phyloP scores from a whole-genome alignment of 1,140 invertebrate genomes.

The Bombus fervidus region DNA sequence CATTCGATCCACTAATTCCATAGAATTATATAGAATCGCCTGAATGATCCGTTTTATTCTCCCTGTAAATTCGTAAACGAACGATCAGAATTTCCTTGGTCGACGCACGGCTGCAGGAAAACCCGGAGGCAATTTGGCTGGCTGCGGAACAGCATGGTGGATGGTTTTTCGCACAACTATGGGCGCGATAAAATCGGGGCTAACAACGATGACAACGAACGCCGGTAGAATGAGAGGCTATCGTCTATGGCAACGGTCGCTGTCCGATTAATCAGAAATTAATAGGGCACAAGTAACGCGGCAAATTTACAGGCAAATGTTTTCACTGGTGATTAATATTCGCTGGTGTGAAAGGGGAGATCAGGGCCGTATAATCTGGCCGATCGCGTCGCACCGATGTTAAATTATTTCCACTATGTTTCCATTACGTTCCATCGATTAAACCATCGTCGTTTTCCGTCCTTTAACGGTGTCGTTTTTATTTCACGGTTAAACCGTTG shows the following conservation, averaged over 20 bases:
- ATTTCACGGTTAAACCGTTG: not conserved
- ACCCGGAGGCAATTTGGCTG: not conserved
- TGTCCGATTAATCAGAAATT: slow-evolving; percentile 41
- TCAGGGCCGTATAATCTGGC: slow-evolving; percentile 21
- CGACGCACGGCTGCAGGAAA: not conserved
- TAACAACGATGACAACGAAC: slow-evolving; percentile 5
- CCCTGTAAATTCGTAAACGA: not conserved
- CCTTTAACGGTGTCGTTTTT: slow-evolving; percentile 11
- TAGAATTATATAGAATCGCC: not conserved
- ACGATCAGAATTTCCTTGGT: not conserved
- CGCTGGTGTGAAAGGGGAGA: not conserved
- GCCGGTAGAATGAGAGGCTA: not conserved
- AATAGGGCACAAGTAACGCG: slow-evolving; percentile 44
- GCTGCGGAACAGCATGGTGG: not conserved
- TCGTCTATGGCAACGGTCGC: slow-evolving; percentile 1
- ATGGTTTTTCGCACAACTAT: not conserved
- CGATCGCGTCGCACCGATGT: not conserved
- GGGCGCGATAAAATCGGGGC: not conserved
- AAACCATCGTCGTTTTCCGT: not conserved
- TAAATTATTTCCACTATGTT: slow-evolving; percentile 29
- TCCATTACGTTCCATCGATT: slow-evolving; percentile 36
- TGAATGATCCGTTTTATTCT: not conserved
- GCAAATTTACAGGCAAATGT: slow-evolving; percentile 47
- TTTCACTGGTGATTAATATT: slow-evolving; percentile 44
- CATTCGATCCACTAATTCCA: too few species aligned